Base-by-base conservation (phyloP, 1,140 invertebrate genomes). In the Eufriesea mexicana region DNA sequence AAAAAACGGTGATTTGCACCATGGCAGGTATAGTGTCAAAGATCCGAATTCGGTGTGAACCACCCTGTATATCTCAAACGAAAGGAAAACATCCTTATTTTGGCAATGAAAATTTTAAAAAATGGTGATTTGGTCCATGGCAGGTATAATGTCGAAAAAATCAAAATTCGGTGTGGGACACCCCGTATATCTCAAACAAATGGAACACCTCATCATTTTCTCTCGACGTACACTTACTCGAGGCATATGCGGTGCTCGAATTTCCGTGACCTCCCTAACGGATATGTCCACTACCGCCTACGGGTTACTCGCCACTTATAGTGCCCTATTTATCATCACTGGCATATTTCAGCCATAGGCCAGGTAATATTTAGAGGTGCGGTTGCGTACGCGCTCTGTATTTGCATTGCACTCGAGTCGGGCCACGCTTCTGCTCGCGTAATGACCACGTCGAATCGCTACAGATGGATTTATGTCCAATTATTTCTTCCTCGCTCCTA, bases 401-500 rank as follows among this genome's bases (percentile, higher is more conserved):
- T 90, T 90, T 90, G 87, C 87, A 68, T 87, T 90, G 77, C 89
- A 90, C 89, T 90, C 76, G 85, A 90, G 79, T 61, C 68, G 79
- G 79, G 71, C 57, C 80, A 84, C 85, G 77, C 67, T 83, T 57
- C 83, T 66, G 59, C 79, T 62, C 47, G 79, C 83, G 64, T 90
- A 90, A 90, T 90, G 89, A 90, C 82, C 89, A 90, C 78, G 78
- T 88, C 64, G 79, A 88, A 79, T 85, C 79, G 68, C 72, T 71
- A 61, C 55, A 55, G 79, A 73, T 86, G 85, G 86, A 90, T 90
- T 90, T 85, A 84, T 89, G 89, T 91, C 88, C 90, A 91, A 91
- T 91, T 91, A 90, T 89, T 90, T 89, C 86, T 89, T 86, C 55
- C 55, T 82, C 51, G 25, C 47, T 57, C 55, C 55, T 76, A 16